Evolutionary conservation across 2,113 vertebrate genomes (phyloP).

Genomic region (Eupsittula cactorum): DNA sequence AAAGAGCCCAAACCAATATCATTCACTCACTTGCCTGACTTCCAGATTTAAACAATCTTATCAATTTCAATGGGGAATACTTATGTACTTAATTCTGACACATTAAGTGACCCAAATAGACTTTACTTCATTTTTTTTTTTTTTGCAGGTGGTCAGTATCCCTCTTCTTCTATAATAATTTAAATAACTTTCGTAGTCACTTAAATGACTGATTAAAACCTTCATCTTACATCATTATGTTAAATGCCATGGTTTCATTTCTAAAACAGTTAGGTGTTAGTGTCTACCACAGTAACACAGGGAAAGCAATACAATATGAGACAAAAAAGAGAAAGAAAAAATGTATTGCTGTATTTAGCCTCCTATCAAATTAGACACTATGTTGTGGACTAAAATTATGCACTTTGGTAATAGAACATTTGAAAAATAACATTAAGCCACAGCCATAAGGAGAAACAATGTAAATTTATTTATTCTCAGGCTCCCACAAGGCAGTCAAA

Average conservation of each 20-base stretch:
- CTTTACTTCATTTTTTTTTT: background rate
- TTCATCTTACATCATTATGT: background rate
- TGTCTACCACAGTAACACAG: background rate
- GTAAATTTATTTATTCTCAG: conserved; percentile 56
- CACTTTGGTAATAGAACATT: conserved; percentile 14
- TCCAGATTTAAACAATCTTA: background rate
- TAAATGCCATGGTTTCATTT: background rate
- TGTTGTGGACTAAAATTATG: background rate
- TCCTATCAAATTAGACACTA: background rate
- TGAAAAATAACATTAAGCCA: conserved; percentile 52
- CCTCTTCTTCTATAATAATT: background rate
- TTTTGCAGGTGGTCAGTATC: background rate
- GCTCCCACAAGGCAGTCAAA: conserved; percentile 17
- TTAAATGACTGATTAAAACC: background rate
- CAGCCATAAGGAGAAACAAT: conserved; percentile 39
- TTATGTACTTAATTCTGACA: background rate
- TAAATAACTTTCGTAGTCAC: background rate
- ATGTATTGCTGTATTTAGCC: background rate
- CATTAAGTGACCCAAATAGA: background rate
- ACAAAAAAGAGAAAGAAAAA: background rate
- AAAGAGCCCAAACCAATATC: background rate
- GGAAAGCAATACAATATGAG: background rate
- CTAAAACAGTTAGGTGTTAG: background rate
- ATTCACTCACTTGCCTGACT: background rate
- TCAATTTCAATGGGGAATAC: background rate